Conservation (phyloP, 1,140 invertebrate genomes). For the Ceratitis capitata region DNA sequence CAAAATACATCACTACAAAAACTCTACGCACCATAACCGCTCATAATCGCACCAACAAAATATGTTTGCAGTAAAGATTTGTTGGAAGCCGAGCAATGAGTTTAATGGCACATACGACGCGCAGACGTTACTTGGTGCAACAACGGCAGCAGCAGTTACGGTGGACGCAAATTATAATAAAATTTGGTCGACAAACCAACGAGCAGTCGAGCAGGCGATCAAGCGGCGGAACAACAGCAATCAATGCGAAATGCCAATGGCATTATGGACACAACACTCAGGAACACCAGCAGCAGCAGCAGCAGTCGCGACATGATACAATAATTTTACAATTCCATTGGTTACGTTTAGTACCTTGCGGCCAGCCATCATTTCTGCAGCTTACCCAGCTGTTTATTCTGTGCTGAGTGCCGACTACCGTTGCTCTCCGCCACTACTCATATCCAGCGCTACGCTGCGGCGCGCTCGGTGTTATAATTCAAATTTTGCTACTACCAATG, state of each 20-base stretch:
- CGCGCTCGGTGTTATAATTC: background rate
- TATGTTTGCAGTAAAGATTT: background rate
- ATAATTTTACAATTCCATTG: constrained; percentile 24
- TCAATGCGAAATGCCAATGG: constrained; percentile 31
- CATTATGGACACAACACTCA: background rate
- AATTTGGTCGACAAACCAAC: no score
- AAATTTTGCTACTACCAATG: background rate
- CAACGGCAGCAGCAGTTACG: background rate
- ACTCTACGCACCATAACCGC: background rate
- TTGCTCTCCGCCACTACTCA: background rate
- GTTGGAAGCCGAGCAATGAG: background rate
- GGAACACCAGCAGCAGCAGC: background rate
- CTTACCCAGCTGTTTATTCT: background rate
- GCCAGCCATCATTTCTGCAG: background rate
- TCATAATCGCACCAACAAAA: background rate
- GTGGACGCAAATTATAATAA: background rate
- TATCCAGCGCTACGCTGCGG: background rate
- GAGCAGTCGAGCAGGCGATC: background rate
- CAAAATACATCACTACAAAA: background rate
- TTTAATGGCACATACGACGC: constrained; percentile 13
- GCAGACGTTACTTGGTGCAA: no score
- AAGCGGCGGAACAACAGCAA: background rate
- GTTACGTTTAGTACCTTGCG: background rate
- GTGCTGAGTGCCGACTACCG: background rate
- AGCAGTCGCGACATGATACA: background rate